phyloP scores from a whole-genome alignment of 2,888 invertebrate species.

The Oligia fasciuncula region DNA sequence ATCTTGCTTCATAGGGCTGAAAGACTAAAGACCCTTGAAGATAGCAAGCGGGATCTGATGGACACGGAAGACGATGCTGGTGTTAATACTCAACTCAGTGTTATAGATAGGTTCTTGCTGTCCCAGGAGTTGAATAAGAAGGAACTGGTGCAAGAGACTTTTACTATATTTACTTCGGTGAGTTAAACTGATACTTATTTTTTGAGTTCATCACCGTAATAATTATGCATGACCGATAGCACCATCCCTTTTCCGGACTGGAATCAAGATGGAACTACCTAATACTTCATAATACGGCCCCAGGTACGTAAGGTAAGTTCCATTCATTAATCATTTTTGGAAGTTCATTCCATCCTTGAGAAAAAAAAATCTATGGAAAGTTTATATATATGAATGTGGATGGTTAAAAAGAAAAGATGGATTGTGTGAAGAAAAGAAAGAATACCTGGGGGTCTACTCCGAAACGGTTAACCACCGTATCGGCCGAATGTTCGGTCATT shows the following conservation, averaged over 20 bases:
- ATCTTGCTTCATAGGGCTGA: constrained; percentile 71
- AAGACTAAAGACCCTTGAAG: constrained; percentile 67
- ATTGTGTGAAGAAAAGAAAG: background rate
- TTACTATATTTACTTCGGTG: constrained; percentile 84
- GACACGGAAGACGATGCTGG: constrained; percentile 71
- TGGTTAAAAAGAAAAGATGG: background rate
- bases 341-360: background rate
- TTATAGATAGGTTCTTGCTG: constrained; percentile 82
- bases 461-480: too few relatives aligned
- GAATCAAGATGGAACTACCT: too few relatives aligned
- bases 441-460: background rate
- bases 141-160: constrained; percentile 77
- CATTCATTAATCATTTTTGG: background rate
- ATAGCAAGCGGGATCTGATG: constrained; percentile 66
- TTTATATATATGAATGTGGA: background rate
- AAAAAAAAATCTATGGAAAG: background rate
- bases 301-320: too few relatives aligned
- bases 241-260: too few relatives aligned
- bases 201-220: background rate
- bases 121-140: constrained; percentile 74
- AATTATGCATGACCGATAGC: too few relatives aligned
- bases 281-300: background rate
- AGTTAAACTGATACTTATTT: constrained; percentile 53
- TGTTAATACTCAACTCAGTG: constrained; percentile 76
- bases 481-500: too few relatives aligned